Percentiles rank a stretch among this genome's conserved stretches.
Evolutionary conservation across 1,140 invertebrate species (phyloP).

Genomic region (Drosophila kanapiae): DNA sequence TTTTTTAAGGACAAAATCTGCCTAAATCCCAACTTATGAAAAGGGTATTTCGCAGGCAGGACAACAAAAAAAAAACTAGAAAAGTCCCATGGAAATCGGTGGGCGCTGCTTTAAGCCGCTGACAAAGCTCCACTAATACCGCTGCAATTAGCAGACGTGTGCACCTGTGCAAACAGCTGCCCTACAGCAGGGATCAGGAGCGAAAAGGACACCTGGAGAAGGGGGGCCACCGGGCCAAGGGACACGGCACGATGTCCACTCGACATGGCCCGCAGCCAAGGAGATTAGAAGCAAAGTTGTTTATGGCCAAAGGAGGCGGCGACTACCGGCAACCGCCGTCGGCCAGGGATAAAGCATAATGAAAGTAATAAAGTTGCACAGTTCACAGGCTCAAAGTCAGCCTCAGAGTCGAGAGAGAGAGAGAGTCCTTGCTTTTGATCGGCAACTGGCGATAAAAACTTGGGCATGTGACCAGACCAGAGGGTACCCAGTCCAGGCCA

Average conservation of each 20-base stretch:
- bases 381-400: conserved; percentile 10
- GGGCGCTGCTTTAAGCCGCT: conserved; percentile 61
- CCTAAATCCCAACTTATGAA: background rate
- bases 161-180: conserved; percentile 70
- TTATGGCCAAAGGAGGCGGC: conserved; percentile 58
- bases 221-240: no score
- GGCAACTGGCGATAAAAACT: conserved; percentile 69
- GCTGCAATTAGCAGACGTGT: conserved; percentile 75
- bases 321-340: conserved; percentile 1
- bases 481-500: background rate
- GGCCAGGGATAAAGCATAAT: conserved; percentile 72
- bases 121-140: conserved; percentile 80
- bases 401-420: background rate
- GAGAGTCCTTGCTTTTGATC: conserved; percentile 40
- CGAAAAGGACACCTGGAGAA: background rate
- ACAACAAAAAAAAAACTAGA: conserved; percentile 1
- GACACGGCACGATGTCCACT: conserved; percentile 24
- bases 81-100: background rate
- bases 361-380: conserved; percentile 80
- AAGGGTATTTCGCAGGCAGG: background rate
- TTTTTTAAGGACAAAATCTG: background rate
- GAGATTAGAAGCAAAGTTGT: conserved; percentile 78
- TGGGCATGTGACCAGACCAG: conserved; percentile 38
- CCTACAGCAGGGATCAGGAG: conserved; percentile 9
- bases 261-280: conserved; percentile 43